A percentile compares a stretch with the other conserved stretches of the same genome.
Evolutionary conservation across 2,888 invertebrate species (phyloP).

Genomic region (Pomacea canaliculata): DNA sequence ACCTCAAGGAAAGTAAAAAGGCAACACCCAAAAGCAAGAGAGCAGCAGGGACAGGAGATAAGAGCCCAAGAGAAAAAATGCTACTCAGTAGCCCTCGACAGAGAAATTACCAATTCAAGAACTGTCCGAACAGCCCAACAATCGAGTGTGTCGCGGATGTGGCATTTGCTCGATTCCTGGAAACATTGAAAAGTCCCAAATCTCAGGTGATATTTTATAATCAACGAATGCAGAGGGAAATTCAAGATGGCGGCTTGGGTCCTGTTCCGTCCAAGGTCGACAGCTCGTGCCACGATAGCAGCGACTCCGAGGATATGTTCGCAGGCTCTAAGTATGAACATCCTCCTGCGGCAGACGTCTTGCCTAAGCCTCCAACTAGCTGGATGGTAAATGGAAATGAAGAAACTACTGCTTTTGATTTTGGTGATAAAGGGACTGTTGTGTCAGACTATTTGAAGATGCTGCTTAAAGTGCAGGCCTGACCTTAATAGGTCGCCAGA

Average conservation of each 20-base stretch:
- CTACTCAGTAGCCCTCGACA: neutral
- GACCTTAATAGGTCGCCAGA: neutral
- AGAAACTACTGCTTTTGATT: slow-evolving; percentile 27
- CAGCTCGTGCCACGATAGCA: neutral
- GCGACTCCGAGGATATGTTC: slow-evolving; percentile 42
- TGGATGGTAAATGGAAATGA: slow-evolving; percentile 74
- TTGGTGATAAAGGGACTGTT: slow-evolving; percentile 41
- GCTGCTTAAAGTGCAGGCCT: slow-evolving; percentile 63
- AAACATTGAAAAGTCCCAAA: neutral
- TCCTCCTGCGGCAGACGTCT: slow-evolving; percentile 82
- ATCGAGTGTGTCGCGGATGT: neutral
- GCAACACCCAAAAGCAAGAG: slow-evolving; percentile 13
- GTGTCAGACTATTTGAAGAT: slow-evolving; percentile 64
- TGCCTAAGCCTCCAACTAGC: slow-evolving; percentile 85
- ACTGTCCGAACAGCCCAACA: neutral
- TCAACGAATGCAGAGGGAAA: slow-evolving; percentile 4
- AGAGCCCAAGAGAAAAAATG: neutral
- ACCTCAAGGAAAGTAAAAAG: slow-evolving; percentile 1
- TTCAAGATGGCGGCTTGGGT: slow-evolving; percentile 13
- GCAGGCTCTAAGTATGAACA: slow-evolving; percentile 88
- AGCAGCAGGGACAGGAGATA: slow-evolving; percentile 7
- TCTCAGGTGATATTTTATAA: slow-evolving; percentile 6
- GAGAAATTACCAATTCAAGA: neutral
- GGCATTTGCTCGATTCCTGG: neutral
- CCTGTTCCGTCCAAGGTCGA: slow-evolving; percentile 19